phyloP scores from a whole-genome alignment of 2,888 invertebrate species.

The Seladonia tumulorum region DNA sequence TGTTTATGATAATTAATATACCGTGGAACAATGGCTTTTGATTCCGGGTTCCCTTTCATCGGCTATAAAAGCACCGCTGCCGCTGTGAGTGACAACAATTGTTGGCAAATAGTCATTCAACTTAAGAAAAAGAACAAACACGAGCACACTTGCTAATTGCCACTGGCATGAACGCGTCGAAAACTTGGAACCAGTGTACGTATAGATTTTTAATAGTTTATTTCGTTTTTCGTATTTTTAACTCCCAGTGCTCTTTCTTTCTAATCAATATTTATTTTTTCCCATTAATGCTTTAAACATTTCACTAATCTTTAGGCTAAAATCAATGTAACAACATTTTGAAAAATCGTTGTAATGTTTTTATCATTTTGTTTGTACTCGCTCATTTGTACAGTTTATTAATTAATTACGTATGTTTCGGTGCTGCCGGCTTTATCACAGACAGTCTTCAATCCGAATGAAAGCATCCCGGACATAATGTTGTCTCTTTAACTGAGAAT shows the following conservation, averaged over 20 bases:
- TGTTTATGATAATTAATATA: conserved; percentile 4
- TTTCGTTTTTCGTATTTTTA: too few relatives aligned
- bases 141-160: neutral
- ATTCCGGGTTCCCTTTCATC: neutral
- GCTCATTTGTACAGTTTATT: neutral
- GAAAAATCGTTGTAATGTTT: neutral
- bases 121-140: neutral
- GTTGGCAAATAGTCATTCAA: neutral
- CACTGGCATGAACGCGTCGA: neutral
- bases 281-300: too few relatives aligned
- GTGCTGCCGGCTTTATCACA: neutral
- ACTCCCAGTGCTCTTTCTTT: too few relatives aligned
- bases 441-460: neutral
- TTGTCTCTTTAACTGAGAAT: neutral
- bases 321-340: neutral
- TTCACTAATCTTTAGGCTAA: neutral
- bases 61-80: neutral
- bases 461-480: neutral
- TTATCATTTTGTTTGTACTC: neutral
- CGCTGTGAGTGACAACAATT: neutral
- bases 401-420: neutral
- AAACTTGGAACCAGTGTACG: too few relatives aligned
- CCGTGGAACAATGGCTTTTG: neutral
- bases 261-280: too few relatives aligned
- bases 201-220: too few relatives aligned